Evolutionary conservation across 2,797 vertebrate genomes (phyloP), one percentile per base, ranked within the genome.

Genomic region (Acanthurus tractus): DNA sequence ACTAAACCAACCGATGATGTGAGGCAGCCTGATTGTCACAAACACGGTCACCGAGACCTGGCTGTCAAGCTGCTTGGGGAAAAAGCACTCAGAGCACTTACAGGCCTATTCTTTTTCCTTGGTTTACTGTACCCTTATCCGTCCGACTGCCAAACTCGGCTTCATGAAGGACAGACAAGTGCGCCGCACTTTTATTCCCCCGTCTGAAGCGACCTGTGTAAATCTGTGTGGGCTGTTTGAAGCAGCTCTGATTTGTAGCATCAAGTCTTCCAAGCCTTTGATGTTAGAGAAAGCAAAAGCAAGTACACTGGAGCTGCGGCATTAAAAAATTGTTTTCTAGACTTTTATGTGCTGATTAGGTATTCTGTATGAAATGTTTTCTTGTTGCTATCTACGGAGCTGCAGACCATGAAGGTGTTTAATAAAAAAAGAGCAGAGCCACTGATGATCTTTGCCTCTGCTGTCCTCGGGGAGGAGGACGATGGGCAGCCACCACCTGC

Each of bases 401-500:
- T 8, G 18, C 74, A 62, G 84, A 90, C 65, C 88, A 74, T 87
- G 81, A 89, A 92, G 92, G 92, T 93, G 93, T 92, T 93, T 92
- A 87, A 93, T 94, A 88, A 88, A 89, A 86, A 88, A 83, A 61
- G 86, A 82, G 78, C 49, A 48, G 42, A 67, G 82, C 78, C 6
- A 63, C 73, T 64, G 87, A 78, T 84, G 89, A 90, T 91, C 88
- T 89, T 88, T 84, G 79, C 82, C 89, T 82, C 59, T 9, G 66
- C 20, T 0, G 4, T 68, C 88, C 75, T 74, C 0, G 25, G 84
- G 87, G 92, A 83, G 63, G 64, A 8, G 8, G 82, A 54, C 85
- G 79, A 86, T 84, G 89, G 89, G 93, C 82, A 91, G 92, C 81
- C 45, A 76, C 90, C 91, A 95, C 89, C 95, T 93, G 93, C 94